phyloP scores from a whole-genome alignment of 1,140 invertebrate genomes.

The Diabrotica undecimpunctata region DNA sequence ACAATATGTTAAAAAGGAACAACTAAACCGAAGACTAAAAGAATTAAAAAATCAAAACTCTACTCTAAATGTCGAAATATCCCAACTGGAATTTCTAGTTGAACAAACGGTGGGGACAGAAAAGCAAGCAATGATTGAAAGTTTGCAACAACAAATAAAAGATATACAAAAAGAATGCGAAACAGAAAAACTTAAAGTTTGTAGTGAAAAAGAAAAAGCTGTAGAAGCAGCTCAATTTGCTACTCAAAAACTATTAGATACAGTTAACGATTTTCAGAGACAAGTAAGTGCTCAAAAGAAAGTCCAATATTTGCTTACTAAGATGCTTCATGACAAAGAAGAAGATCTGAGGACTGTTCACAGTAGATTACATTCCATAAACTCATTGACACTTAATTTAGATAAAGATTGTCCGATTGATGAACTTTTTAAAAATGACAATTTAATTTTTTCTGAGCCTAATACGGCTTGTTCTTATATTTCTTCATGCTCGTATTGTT shows the following conservation, averaged over 20 bases:
- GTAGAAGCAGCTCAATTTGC: constrained; percentile 32
- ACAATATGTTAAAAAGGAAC: constrained; percentile 27
- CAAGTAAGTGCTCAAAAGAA: constrained; percentile 33
- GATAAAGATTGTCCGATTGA: constrained; percentile 1
- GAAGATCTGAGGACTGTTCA: constrained; percentile 28
- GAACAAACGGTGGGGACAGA: constrained; percentile 16
- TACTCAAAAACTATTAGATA: constrained; percentile 34
- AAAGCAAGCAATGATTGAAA: constrained; percentile 22
- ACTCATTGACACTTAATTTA: constrained; percentile 12
- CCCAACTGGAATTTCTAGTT: constrained; percentile 28
- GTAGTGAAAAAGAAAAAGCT: constrained; percentile 33
- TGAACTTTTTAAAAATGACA: constrained; percentile 8
- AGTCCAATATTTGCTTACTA: constrained; percentile 28
- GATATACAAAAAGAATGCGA: constrained; percentile 31
- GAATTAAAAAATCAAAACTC: constrained; percentile 29
- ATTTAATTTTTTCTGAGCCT: neutral
- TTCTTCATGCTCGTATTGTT: neutral
- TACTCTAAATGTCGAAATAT: constrained; percentile 23
- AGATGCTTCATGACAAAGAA: constrained; percentile 34
- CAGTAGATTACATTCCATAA: constrained; percentile 25
- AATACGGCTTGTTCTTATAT: neutral
- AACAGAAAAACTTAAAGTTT: constrained; percentile 20
- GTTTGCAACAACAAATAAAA: constrained; percentile 26
- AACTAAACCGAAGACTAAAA: constrained; percentile 25
- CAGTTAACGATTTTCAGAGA: constrained; percentile 30